Evolutionary conservation across 2,888 invertebrate species (phyloP), one percentile per base, ranked within the genome.

Genomic region (Tetranychus truncatus): DNA sequence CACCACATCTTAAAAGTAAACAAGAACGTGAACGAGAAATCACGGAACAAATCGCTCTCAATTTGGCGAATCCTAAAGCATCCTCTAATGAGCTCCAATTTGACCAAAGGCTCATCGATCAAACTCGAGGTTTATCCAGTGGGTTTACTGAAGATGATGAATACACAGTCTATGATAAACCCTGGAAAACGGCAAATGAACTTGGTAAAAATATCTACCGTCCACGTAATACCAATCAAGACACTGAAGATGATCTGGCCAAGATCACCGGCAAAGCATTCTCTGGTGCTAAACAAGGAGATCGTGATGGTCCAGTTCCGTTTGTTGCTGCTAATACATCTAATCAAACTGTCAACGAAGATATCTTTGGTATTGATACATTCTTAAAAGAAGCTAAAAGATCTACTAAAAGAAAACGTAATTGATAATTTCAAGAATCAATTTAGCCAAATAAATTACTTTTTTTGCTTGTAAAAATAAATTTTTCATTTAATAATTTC

Each of bases 281-380:
- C 81, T 90, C 91, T 8, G 97, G 97, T 1, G 92, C 93, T 81
- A 86, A 90, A 77, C 83, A 85, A 24, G 86, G 86, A 66, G 83
- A 88, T 0, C 87, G 95, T n/a, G 87, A 89, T 11, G 95, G 95
- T 0, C 97, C 99, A 0, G 97, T 99, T 44, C 95, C 96, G 84
- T 97, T 97, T 83, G 93, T 95, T 81, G 81, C 81, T 75, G 75
- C 74, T 20, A 34, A 34, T 34, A 74, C 75, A 24, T 76, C 78
- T 69, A 89, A 89, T 79, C 18, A 73, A 45, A 88, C 89, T 79
- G 86, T 88, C 11, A 86, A 86, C 77, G 88, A 88, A 76, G 99
- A 99, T 88, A 95, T 96, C 78, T 99, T 99, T 84, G 97, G 96
- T 82, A 86, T 99, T 81, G 95, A 95, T 86, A 92, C 94, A 85